Conservation (phyloP, 1,140 invertebrate genomes). For the Cydia splendana region DNA sequence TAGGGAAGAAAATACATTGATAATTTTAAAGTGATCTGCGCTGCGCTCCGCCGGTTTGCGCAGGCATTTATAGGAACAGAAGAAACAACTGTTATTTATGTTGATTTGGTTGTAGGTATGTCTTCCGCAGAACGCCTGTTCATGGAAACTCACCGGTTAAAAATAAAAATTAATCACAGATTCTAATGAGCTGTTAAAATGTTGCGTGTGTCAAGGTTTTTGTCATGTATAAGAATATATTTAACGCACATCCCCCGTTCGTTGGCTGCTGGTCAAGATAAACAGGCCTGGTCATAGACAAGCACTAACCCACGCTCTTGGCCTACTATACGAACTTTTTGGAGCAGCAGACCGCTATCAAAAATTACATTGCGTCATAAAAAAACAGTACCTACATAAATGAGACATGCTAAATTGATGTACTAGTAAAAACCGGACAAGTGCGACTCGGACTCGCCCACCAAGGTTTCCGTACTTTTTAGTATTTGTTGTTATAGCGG, state of each 20-base stretch:
- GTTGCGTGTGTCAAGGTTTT: slow-evolving; percentile 48
- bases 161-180: background rate
- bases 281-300: slow-evolving; percentile 41
- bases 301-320: slow-evolving; percentile 20
- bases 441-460: no score
- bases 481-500: no score
- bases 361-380: background rate
- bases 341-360: background rate
- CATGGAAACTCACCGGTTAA: background rate
- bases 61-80: no score
- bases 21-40: no score
- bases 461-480: no score
- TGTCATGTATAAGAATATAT: slow-evolving; percentile 43
- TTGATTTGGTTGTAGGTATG: no score
- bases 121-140: no score
- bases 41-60: no score
- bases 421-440: background rate
- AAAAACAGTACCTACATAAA: no score
- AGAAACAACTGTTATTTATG: no score
- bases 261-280: slow-evolving; percentile 60
- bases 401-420: background rate
- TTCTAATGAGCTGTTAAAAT: slow-evolving; percentile 9
- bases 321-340: slow-evolving; percentile 18
- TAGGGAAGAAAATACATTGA: no score
- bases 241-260: slow-evolving; percentile 35